Evolutionary conservation across 2,113 vertebrate genomes (phyloP).

Genomic region (Pterocles burchelli): DNA sequence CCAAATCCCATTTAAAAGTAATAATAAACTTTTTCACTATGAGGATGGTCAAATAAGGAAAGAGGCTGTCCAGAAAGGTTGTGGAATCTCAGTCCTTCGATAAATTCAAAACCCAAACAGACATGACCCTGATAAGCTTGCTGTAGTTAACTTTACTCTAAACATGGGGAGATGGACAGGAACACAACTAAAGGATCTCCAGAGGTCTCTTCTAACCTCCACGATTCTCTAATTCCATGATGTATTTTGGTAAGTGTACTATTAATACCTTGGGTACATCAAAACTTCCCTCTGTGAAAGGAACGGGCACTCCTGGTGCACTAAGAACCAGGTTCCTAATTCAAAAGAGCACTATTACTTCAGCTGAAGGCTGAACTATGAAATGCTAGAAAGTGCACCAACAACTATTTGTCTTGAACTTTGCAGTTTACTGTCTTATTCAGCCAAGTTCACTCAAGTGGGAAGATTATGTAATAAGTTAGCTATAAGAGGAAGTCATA

Average conservation of each 20-base stretch:
- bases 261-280: not conserved
- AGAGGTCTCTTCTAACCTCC: not conserved
- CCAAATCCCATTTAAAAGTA: rapidly evolving
- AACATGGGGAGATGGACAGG: not conserved
- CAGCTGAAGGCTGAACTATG: not conserved
- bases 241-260: not conserved
- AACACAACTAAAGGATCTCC: not conserved
- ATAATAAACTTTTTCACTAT: not conserved
- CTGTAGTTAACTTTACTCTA: not conserved
- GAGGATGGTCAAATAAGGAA: not conserved
- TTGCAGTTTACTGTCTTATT: not conserved
- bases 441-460: not conserved
- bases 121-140: not conserved
- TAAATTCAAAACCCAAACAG: not conserved
- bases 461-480: not conserved
- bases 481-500: not conserved
- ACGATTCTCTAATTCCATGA: not conserved
- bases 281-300: not conserved
- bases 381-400: not conserved
- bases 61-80: not conserved
- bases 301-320: not conserved
- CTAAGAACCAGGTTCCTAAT: not conserved
- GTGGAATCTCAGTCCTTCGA: not conserved
- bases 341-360: not conserved
- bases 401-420: not conserved